Percentiles rank a stretch among this genome's conserved stretches.
phyloP scores from a whole-genome alignment of 2,888 invertebrate species.

The Machimus atricapillus region DNA sequence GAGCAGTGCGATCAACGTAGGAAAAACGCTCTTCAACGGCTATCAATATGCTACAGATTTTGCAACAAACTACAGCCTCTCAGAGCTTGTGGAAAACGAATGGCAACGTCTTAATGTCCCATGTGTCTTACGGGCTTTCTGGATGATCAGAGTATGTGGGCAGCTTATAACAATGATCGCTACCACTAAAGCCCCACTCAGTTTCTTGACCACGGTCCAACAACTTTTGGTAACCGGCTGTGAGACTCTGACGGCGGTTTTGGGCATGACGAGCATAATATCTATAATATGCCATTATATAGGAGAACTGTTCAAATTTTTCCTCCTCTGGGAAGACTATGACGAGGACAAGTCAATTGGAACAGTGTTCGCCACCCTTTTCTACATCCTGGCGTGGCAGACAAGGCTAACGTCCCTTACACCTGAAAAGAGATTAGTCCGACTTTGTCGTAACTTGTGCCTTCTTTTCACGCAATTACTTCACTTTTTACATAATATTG shows the following conservation, averaged over 20 bases:
- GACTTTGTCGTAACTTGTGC: slow-evolving; percentile 90
- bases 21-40: slow-evolving; percentile 74
- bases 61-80: slow-evolving; percentile 82
- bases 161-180: slow-evolving; percentile 60
- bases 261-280: slow-evolving; percentile 92
- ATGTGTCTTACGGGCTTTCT: slow-evolving; percentile 85
- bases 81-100: slow-evolving; percentile 85
- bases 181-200: slow-evolving; percentile 52
- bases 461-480: slow-evolving; percentile 88
- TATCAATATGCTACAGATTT: slow-evolving; percentile 78
- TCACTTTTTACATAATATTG: slow-evolving; percentile 90
- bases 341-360: slow-evolving; percentile 93
- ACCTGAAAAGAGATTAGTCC: slow-evolving; percentile 84
- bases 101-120: slow-evolving; percentile 91
- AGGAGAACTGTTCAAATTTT: slow-evolving; percentile 88
- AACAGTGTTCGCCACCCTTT: slow-evolving; percentile 91
- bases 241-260: slow-evolving; percentile 87
- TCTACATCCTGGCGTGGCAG: slow-evolving; percentile 90
- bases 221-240: slow-evolving; percentile 85
- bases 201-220: slow-evolving; percentile 61
- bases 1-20: slow-evolving; percentile 73
- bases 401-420: slow-evolving; percentile 88
- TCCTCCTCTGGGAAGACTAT: slow-evolving; percentile 82
- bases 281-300: slow-evolving; percentile 90
- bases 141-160: slow-evolving; percentile 70